phyloP scores from a whole-genome alignment of 2,113 vertebrate genomes.

The Jaculus jaculus region DNA sequence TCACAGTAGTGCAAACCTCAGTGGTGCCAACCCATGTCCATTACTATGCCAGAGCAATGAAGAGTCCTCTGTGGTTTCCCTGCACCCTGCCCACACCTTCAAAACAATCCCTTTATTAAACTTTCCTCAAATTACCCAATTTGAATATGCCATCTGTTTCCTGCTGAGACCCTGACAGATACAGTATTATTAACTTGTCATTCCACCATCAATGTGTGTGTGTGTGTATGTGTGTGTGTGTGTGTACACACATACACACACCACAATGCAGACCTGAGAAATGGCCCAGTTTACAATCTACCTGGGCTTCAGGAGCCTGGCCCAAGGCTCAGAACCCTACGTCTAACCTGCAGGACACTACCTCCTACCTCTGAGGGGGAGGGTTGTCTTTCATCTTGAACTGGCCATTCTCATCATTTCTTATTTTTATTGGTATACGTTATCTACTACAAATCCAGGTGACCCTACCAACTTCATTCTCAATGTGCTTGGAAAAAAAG shows the following conservation, averaged over 20 bases:
- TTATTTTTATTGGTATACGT: background rate
- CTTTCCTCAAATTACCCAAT: conserved; percentile 34
- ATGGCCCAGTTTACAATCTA: background rate
- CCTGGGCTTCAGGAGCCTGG: background rate
- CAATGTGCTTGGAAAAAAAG: background rate
- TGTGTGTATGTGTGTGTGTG: background rate
- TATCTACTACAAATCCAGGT: background rate
- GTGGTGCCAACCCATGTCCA: background rate
- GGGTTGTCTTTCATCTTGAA: background rate
- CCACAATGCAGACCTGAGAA: background rate
- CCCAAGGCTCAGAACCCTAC: background rate
- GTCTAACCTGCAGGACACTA: background rate
- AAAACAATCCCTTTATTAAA: conserved; percentile 31
- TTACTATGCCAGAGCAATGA: background rate
- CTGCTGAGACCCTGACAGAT: conserved; percentile 53
- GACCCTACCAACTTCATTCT: background rate
- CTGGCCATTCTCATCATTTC: background rate
- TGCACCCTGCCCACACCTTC: background rate
- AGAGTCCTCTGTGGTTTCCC: background rate
- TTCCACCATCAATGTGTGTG: background rate
- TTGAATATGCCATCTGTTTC: conserved; percentile 35
- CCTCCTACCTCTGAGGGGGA: no score
- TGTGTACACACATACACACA: background rate
- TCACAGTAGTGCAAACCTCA: background rate
- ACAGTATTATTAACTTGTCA: conserved; percentile 17